Evolutionary conservation across 92 coral and sea anemone genomes (phyloP), one percentile per base, ranked within the genome.

Genomic region (Pocillopora meandrina): DNA sequence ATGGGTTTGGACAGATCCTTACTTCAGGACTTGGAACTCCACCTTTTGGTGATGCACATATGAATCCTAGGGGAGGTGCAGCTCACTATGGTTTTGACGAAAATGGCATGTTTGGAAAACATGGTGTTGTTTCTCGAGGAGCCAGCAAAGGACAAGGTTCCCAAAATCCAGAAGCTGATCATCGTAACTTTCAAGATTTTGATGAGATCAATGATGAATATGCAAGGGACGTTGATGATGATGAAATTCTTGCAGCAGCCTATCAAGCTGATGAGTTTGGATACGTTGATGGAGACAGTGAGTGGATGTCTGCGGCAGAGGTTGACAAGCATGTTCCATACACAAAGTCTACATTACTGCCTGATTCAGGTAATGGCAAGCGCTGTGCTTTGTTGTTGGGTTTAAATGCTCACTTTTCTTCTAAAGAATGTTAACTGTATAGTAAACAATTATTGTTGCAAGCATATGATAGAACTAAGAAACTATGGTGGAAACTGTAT

Each of bases 241-340:
- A 81, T 81, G 85, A 81, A 35, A 71, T 35, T 68, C 49, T 81
- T 35, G 85, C 85, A 10, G 78, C 85, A 9, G 85, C 68, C 9
- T 71, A 31, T 59, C 77, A 81, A 55, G 85, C 85, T 31, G 85
- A 58, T 9, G 77, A 36, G 70, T 81, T 59, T 81, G 85, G 60
- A 58, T 14, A 12, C 33, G 65, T 7, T 9, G 15, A 71, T 59
- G 85, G 70, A 6, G 2, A 35, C 13, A 9, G 34, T 42, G 33
- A 59, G 20, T 57, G 23, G 2, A 57, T 62, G 52, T 34, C 85
- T 35, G 57, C 70, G 15, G 52, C 35, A n/a, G 23, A 58, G 61
- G 66, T 71, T 33, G 69, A 71, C 35, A 70, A 36, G n/a, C 59
- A 68, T 20, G 59, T 52, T 66, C 62, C 74, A 63, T 11, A 62